Conservation (phyloP, 2,113 vertebrate genomes). For the Cyprinodon brontotheroides region DNA sequence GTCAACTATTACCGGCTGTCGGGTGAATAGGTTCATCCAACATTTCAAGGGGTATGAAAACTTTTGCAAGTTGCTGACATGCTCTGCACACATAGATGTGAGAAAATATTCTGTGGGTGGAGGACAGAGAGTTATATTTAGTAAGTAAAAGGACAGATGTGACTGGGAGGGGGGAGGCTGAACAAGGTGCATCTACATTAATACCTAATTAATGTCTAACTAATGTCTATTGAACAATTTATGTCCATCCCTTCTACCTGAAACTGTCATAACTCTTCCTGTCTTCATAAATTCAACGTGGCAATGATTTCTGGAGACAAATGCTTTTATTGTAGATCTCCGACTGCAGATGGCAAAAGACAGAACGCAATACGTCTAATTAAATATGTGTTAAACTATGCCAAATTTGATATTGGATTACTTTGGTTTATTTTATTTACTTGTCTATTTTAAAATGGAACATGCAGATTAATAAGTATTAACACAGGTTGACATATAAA, state of each 20-base stretch:
- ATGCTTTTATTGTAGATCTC: constrained; percentile 18
- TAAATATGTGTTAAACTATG: not conserved
- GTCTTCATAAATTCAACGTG: constrained; percentile 46
- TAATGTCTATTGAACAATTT: constrained; percentile 68
- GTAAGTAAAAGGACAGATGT: constrained; percentile 42
- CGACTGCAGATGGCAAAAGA: not conserved
- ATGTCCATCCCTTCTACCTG: constrained; percentile 61
- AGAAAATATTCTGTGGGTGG: constrained; percentile 10
- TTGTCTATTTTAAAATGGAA: too few relatives aligned
- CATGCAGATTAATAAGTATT: too few relatives aligned
- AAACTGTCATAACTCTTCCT: constrained; percentile 58
- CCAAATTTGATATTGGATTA: not conserved
- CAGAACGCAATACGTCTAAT: not conserved
- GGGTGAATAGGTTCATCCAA: not conserved
- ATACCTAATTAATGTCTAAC: constrained; percentile 71
- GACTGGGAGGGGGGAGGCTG: constrained; percentile 42
- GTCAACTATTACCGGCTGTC: not conserved
- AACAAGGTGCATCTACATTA: constrained; percentile 55
- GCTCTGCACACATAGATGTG: constrained; percentile 7
- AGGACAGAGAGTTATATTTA: constrained; percentile 31
- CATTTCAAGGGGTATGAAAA: not conserved
- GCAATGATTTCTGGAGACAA: constrained; percentile 27
- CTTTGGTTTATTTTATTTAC: too few relatives aligned
- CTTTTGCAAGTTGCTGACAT: not conserved
- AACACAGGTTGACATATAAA: too few relatives aligned